phyloP scores from a whole-genome alignment of 2,797 vertebrate genomes.

The Ctenosaura bakeri region DNA sequence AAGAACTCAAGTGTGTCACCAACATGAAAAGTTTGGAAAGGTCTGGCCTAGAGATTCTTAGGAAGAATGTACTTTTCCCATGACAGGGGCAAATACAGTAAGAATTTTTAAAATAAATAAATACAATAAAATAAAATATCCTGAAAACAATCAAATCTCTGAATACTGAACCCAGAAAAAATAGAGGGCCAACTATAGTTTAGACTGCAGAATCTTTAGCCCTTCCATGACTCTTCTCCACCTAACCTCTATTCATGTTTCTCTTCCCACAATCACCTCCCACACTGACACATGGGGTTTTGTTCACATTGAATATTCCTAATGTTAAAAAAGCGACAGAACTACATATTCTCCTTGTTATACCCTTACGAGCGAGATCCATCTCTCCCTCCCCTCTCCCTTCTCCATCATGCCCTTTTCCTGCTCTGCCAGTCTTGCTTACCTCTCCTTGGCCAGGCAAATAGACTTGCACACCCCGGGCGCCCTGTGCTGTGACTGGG shows the following conservation, averaged over 20 bases:
- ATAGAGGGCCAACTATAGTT: not conserved
- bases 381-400: too few relatives aligned
- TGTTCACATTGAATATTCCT: not conserved
- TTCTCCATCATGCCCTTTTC: not conserved
- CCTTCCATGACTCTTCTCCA: not conserved
- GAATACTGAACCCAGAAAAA: too few relatives aligned
- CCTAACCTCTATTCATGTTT: not conserved
- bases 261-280: not conserved
- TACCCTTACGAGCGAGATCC: too few relatives aligned
- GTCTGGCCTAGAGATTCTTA: too few relatives aligned
- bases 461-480: slow-evolving; percentile 88
- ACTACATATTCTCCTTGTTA: not conserved
- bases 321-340: not conserved
- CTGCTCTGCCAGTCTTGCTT: slow-evolving; percentile 22
- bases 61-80: too few relatives aligned
- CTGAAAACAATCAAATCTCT: too few relatives aligned
- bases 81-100: too few relatives aligned
- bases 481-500: slow-evolving; percentile 89
- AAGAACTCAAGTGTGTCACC: not conserved
- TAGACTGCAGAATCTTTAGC: not conserved
- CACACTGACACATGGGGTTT: not conserved
- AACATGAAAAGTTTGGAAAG: not conserved
- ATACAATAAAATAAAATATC: too few relatives aligned
- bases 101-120: too few relatives aligned
- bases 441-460: slow-evolving; percentile 91